Evolutionary conservation across 2,113 vertebrate species (phyloP).

Genomic region (Martes martes): DNA sequence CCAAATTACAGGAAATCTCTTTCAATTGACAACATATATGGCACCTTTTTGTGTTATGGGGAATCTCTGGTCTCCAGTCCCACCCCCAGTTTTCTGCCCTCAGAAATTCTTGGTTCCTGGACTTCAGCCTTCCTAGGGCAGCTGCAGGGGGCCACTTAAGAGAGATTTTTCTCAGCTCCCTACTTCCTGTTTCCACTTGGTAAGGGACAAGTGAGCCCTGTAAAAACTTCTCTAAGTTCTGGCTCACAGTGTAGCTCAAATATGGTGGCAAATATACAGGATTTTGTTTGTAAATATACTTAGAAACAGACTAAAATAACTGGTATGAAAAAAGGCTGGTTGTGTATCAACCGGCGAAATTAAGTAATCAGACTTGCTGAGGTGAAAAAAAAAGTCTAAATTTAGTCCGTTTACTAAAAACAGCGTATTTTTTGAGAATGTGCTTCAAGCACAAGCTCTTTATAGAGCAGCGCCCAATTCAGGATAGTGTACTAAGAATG

Average conservation of each 20-base stretch:
- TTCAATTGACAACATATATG: background rate
- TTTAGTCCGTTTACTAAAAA: background rate
- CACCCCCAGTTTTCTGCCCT: background rate
- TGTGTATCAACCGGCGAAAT: background rate
- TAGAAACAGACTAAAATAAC: background rate
- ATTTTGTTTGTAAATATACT: background rate
- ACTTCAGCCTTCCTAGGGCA: background rate
- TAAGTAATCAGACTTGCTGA: background rate
- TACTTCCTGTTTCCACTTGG: background rate
- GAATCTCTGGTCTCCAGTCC: background rate
- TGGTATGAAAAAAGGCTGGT: background rate
- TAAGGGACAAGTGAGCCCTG: background rate
- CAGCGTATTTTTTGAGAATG: background rate
- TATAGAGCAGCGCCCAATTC: background rate
- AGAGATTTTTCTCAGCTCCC: background rate
- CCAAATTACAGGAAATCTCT: background rate
- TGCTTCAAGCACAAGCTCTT: background rate
- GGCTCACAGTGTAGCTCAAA: background rate
- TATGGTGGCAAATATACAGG: background rate
- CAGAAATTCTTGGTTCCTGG: background rate
- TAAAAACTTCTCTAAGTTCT: background rate
- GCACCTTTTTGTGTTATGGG: background rate
- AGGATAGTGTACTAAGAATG: background rate
- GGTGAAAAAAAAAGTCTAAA: background rate
- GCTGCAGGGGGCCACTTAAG: accelerated